These are phyloP conservation scores for Galleria mellonella DNA, from an alignment of 1,140 invertebrate species.

Conservation along the genomic window DNA sequence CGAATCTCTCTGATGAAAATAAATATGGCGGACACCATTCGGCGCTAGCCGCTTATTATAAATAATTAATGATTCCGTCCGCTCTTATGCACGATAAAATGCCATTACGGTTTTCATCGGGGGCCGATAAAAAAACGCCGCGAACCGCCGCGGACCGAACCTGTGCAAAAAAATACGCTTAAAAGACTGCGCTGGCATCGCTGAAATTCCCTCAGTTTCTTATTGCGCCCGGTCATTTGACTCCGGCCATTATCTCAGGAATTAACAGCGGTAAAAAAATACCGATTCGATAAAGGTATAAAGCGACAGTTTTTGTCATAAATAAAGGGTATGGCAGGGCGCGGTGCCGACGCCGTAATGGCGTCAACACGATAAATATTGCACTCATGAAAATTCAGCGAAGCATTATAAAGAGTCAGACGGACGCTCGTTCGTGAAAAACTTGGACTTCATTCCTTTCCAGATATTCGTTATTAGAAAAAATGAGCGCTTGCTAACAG, in stretches of 20 bases:
- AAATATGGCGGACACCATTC: slow-evolving; percentile 31
- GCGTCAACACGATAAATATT: slow-evolving; percentile 55
- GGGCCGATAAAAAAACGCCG: slow-evolving; percentile 49
- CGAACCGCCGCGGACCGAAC: slow-evolving; percentile 47
- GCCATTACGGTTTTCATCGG: slow-evolving; percentile 71
- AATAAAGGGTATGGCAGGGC: slow-evolving; percentile 48
- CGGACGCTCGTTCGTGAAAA: slow-evolving; percentile 18
- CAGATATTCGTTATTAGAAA: slow-evolving; percentile 35
- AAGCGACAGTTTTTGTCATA: slow-evolving; percentile 54
- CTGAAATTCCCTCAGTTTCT: slow-evolving; percentile 65
- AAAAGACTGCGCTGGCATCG: slow-evolving; percentile 64
- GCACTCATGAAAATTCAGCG: slow-evolving; percentile 64
- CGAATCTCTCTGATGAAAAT: slow-evolving; percentile 16
- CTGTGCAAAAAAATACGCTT: slow-evolving; percentile 54
- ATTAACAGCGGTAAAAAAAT: slow-evolving; percentile 66
- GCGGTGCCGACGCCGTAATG: slow-evolving; percentile 37
- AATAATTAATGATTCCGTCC: slow-evolving; percentile 71
- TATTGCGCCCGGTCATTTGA: slow-evolving; percentile 60
- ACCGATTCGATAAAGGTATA: slow-evolving; percentile 59
- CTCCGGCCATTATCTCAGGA: slow-evolving; percentile 66
- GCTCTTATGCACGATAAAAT: slow-evolving; percentile 71
- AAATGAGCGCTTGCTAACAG: slow-evolving; percentile 19
- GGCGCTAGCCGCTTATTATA: slow-evolving; percentile 61
- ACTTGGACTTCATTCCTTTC: slow-evolving; percentile 24
- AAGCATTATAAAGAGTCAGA: slow-evolving; percentile 22